These are phyloP conservation scores for Drosophila tanythrix DNA, from an alignment of 2,888 invertebrate species.

Conservation along the genomic window DNA sequence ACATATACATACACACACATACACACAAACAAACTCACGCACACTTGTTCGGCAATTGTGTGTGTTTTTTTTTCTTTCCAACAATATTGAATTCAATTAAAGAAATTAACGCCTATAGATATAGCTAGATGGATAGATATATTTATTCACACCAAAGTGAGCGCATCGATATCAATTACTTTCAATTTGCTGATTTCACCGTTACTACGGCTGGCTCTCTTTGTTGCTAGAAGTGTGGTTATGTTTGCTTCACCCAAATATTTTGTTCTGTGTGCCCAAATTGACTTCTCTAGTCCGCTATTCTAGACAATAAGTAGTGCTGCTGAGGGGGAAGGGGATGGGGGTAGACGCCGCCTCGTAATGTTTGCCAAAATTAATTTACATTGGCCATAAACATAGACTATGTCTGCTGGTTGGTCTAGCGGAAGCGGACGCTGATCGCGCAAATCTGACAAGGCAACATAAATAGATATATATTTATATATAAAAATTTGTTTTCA, in stretches of 20 bases:
- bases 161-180: constrained; percentile 70
- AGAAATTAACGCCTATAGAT: constrained; percentile 54
- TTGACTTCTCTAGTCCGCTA: constrained; percentile 29
- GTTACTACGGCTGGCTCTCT: constrained; percentile 27
- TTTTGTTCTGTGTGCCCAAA: constrained; percentile 57
- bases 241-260: constrained; percentile 79
- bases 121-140: constrained; percentile 39
- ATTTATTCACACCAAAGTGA: constrained; percentile 39
- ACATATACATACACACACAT: constrained; percentile 33
- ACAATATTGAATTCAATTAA: constrained; percentile 72
- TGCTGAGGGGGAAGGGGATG: too few relatives aligned
- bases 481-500: constrained; percentile 47
- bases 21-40: constrained; percentile 23
- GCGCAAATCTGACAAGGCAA: constrained; percentile 50
- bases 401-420: constrained; percentile 19
- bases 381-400: constrained; percentile 35
- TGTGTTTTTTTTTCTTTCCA: constrained; percentile 41
- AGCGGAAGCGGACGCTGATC: constrained; percentile 55
- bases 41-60: constrained; percentile 20
- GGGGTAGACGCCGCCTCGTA: constrained; percentile 1
- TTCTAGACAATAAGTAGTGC: background rate
- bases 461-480: constrained; percentile 39
- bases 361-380: constrained; percentile 46
- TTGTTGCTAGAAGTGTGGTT: constrained; percentile 66
- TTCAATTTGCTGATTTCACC: constrained; percentile 66